phyloP scores from a whole-genome alignment of 2,797 vertebrate species.

The Dryobates pubescens region DNA sequence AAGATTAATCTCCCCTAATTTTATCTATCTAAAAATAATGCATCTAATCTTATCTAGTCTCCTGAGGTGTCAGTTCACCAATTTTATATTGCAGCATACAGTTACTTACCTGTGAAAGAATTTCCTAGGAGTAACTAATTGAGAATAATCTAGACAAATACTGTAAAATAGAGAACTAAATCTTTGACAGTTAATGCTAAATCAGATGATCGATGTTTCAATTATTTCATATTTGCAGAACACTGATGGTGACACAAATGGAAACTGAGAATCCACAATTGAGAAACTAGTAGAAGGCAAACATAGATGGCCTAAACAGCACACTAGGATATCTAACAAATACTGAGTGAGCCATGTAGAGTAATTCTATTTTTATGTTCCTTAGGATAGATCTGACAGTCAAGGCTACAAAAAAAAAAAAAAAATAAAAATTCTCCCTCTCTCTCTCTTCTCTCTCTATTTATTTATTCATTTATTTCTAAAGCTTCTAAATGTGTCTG shows the following conservation, averaged over 20 bases:
- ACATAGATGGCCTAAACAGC: background rate
- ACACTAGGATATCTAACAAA: background rate
- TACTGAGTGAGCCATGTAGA: background rate
- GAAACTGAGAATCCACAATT: background rate
- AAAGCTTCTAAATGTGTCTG: background rate
- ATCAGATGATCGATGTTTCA: background rate
- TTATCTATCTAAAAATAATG: background rate
- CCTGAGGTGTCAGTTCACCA: background rate
- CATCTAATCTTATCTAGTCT: background rate
- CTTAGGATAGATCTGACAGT: background rate
- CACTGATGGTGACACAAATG: background rate
- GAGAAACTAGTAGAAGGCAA: background rate
- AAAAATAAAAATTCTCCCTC: no score
- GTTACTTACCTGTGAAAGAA: background rate
- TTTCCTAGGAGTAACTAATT: background rate
- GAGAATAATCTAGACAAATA: background rate
- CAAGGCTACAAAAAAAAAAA: background rate
- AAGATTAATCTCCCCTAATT: background rate
- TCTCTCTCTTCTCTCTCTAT: no score
- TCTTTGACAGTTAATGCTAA: background rate
- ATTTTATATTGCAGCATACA: background rate
- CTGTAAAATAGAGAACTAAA: background rate
- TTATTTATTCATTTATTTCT: background rate
- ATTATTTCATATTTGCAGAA: background rate
- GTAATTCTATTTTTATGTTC: background rate